Percentiles rank a stretch among this genome's conserved stretches.
Conservation (phyloP, 2,888 invertebrate genomes). For the Apamea sordens region DNA sequence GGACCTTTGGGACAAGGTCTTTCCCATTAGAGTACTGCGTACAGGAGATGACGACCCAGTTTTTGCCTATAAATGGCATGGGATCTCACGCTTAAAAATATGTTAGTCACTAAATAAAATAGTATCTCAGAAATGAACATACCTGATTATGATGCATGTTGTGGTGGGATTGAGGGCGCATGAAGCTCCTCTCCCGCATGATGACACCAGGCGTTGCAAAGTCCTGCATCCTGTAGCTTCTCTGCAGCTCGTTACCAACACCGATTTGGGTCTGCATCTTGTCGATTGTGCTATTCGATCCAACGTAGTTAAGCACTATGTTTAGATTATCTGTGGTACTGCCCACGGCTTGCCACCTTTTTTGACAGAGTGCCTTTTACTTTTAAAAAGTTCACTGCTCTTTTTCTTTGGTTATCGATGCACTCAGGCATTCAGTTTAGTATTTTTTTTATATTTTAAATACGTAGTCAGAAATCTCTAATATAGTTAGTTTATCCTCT, state of each 20-base stretch:
- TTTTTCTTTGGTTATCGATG: constrained; percentile 80
- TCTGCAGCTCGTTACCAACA: constrained; percentile 85
- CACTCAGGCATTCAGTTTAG: constrained; percentile 72
- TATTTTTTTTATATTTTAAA: constrained; percentile 53
- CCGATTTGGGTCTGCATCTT: constrained; percentile 88
- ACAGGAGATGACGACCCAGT: constrained; percentile 45
- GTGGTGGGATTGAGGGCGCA: constrained; percentile 91
- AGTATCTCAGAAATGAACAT: constrained; percentile 29
- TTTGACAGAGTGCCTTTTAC: constrained; percentile 57
- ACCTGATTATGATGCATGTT: constrained; percentile 90
- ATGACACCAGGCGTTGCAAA: constrained; percentile 90
- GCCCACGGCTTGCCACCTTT: constrained; percentile 63
- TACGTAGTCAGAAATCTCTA: constrained; percentile 64
- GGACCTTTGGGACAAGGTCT: constrained; percentile 54
- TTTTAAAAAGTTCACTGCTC: constrained; percentile 62
- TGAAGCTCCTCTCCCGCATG: constrained; percentile 93
- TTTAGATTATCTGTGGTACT: constrained; percentile 59
- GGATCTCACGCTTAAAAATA: constrained; percentile 24
- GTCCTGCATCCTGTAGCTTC: constrained; percentile 90
- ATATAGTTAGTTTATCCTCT: constrained; percentile 67
- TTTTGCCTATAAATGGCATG: constrained; percentile 7
- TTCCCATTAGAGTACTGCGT: constrained; percentile 36
- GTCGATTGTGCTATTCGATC: constrained; percentile 57
- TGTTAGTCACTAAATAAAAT: neutral
- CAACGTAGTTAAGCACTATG: constrained; percentile 51